Evolutionary conservation across 2,888 invertebrate genomes (phyloP), one percentile per base, ranked within the genome.

Genomic region (Zeuzera pyrina): DNA sequence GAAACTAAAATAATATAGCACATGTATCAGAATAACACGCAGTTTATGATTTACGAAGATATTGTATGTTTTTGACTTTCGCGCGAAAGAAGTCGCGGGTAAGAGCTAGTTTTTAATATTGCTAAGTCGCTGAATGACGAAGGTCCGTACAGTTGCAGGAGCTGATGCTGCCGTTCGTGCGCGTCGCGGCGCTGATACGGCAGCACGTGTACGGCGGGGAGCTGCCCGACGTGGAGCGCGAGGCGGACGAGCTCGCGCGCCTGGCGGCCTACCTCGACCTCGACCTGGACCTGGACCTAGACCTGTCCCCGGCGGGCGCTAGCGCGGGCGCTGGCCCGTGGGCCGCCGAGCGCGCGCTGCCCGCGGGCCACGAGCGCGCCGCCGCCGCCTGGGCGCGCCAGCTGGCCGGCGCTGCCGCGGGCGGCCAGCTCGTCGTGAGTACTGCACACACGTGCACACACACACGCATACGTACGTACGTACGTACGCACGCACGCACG

Each of bases 131-230:
- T n/a, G n/a, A n/a, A n/a, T n/a, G n/a, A n/a, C n/a, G n/a, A n/a
- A n/a, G n/a, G n/a, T n/a, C n/a, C n/a, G n/a, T n/a, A n/a, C 72
- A 91, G 86, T 84, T 96, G 34, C 92, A 94, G 69, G 88, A 89
- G 42, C 74, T 93, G 36, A 91, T 94, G 54, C 74, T 96, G 39
- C 95, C 95, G 11, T 96, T 92, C 71, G 73, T 97, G 42, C 88
- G 96, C 27, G 86, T 95, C 30, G 92, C 95, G 2, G 88, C 95
- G 1, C 76, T 97, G 4, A 79, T 97, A 30, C 88, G 91, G 30
- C 90, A 91, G 64, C 95, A 97, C 79, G 83, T 93, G 42, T 93
- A 93, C 69, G 91, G 92, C 40, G 88, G 89, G 52, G 87, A 89
- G 28, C 81, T 94, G 61, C 93, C 92, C 0, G 87, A 88, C 46